Evolutionary conservation across 2,113 vertebrate species (phyloP).

Genomic region (Cepphus grylle): DNA sequence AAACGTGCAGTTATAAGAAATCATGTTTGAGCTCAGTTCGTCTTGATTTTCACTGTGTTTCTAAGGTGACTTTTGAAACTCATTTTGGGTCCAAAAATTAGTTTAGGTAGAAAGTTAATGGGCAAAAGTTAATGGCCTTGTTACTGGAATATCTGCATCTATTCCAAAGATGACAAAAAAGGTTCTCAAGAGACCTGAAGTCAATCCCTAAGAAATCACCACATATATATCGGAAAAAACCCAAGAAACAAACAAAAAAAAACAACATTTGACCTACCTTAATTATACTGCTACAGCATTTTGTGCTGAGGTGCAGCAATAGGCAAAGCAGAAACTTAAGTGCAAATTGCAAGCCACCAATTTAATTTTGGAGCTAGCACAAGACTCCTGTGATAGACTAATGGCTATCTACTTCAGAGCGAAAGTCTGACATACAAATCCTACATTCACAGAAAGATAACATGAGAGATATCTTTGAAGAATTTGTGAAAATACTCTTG

Average conservation of each 20-base stretch:
- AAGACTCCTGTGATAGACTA: neutral
- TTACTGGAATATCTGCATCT: neutral
- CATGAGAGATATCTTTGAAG: neutral
- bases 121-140: neutral
- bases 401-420: neutral
- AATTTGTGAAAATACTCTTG: neutral
- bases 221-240: accelerated
- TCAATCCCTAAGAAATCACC: neutral
- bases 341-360: neutral
- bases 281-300: neutral
- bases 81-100: neutral
- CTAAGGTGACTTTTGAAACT: neutral
- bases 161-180: neutral
- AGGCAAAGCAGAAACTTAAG: neutral
- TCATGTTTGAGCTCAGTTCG: neutral
- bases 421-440: neutral
- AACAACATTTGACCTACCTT: neutral
- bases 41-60: neutral
- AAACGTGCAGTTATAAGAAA: neutral
- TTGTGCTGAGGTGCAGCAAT: neutral
- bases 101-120: neutral
- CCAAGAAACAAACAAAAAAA: neutral
- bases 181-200: neutral
- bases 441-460: neutral
- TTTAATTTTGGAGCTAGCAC: neutral